Percentiles rank a stretch among this genome's conserved stretches.
phyloP scores from a whole-genome alignment of 2,113 vertebrate species.

The Polyodon spathula region DNA sequence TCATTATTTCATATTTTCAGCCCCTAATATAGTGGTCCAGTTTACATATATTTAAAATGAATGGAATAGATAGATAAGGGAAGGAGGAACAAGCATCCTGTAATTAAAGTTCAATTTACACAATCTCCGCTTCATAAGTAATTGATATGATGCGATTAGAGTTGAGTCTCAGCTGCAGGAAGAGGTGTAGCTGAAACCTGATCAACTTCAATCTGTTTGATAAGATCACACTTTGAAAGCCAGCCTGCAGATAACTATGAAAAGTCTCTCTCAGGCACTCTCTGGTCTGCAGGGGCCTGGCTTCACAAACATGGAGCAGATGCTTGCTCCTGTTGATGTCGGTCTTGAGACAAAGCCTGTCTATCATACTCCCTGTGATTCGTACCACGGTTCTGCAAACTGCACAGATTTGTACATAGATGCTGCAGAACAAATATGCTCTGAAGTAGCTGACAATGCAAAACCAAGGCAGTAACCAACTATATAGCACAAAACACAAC shows the following conservation, averaged over 20 bases:
- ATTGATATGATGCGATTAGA: constrained; percentile 31
- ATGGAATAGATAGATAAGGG: constrained; percentile 26
- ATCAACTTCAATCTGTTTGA: constrained; percentile 48
- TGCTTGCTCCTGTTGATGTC: constrained; percentile 32
- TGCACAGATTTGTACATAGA: background rate
- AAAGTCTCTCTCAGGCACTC: constrained; percentile 26
- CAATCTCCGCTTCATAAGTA: constrained; percentile 50
- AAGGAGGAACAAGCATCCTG: constrained; percentile 44
- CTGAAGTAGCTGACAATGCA: background rate
- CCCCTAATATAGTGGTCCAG: too few species aligned
- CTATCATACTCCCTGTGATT: background rate
- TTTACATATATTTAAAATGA: background rate
- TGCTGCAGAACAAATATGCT: background rate
- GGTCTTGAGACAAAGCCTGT: background rate
- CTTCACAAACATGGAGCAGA: constrained; percentile 27
- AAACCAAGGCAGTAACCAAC: too few species aligned
- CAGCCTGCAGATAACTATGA: constrained; percentile 19
- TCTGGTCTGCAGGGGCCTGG: constrained; percentile 5
- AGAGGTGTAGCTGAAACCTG: constrained; percentile 51
- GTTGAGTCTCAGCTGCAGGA: constrained; percentile 47
- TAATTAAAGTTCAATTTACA: constrained; percentile 45
- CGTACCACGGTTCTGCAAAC: background rate
- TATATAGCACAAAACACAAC: too few species aligned
- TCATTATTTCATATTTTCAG: too few species aligned
- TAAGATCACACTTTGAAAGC: constrained; percentile 37